Percentiles rank a stretch among this genome's conserved stretches.
Evolutionary conservation across 2,113 vertebrate genomes (phyloP).

Genomic region (Pristiophorus japonicus): DNA sequence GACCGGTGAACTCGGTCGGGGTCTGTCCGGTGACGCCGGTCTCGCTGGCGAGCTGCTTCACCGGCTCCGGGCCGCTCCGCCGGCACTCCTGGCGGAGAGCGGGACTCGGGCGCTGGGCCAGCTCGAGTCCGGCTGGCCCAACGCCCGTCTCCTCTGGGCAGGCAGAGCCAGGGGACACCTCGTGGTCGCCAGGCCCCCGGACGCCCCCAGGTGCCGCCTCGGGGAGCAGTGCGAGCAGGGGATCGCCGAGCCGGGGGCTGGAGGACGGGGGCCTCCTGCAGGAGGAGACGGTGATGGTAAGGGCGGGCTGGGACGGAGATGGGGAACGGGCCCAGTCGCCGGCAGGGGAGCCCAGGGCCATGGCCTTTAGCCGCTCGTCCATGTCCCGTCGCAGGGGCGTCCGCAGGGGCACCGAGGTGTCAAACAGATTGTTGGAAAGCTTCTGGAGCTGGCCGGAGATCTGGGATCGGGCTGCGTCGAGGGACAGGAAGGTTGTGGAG

Average conservation of each 20-base stretch:
- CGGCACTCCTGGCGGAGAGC: too few species aligned
- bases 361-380: conserved; percentile 40
- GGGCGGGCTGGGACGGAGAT: conserved; percentile 46
- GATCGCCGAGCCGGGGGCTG: neutral
- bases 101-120: neutral
- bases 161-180: neutral
- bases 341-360: neutral
- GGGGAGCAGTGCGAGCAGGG: neutral
- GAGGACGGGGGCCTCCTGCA: conserved; percentile 47
- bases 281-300: conserved; percentile 61
- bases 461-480: conserved; percentile 34
- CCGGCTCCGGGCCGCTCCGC: neutral
- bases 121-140: neutral
- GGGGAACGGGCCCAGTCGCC: conserved; percentile 29
- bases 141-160: too few species aligned
- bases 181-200: neutral
- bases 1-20: neutral
- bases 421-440: neutral
- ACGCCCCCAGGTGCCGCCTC: too few species aligned
- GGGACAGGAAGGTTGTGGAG: neutral
- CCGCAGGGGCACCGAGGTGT: conserved; percentile 26
- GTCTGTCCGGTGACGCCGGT: too few species aligned
- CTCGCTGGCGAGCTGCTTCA: neutral
- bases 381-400: conserved; percentile 9
- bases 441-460: conserved; percentile 39